These are phyloP conservation scores for Pinna nobilis DNA, from an alignment of 1,140 invertebrate species.

Conservation along the genomic window DNA sequence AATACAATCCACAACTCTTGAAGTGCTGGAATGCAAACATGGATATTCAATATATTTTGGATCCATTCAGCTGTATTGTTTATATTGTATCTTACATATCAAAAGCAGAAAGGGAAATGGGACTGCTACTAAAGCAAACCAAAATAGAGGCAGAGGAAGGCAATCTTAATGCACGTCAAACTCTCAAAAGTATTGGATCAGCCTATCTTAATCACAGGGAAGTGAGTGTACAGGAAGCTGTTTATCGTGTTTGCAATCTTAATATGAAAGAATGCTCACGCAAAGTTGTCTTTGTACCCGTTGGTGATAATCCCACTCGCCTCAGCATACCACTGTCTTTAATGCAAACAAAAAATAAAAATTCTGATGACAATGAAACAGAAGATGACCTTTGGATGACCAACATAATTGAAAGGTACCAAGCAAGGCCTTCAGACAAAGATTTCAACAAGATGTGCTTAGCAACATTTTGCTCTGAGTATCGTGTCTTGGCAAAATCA, in stretches of 20 bases:
- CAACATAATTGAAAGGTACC: slow-evolving; percentile 11
- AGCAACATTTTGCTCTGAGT: slow-evolving; percentile 37
- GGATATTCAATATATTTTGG: slow-evolving; percentile 37
- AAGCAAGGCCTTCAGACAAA: neutral
- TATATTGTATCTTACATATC: slow-evolving; percentile 45
- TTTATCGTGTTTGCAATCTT: slow-evolving; percentile 23
- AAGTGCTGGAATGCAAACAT: slow-evolving; percentile 38
- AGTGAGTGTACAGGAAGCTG: slow-evolving; percentile 34
- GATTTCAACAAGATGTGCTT: slow-evolving; percentile 28
- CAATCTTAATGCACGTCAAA: slow-evolving; percentile 26
- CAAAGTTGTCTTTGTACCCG: slow-evolving; percentile 33
- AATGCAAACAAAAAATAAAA: neutral
- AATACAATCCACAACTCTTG: slow-evolving; percentile 31
- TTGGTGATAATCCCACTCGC: slow-evolving; percentile 31
- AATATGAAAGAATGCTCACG: slow-evolving; percentile 40
- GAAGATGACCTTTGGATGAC: slow-evolving; percentile 19
- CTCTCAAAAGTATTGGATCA: slow-evolving; percentile 26
- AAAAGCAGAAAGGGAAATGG: slow-evolving; percentile 36
- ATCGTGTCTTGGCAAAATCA: slow-evolving; percentile 21
- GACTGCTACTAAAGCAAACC: slow-evolving; percentile 28
- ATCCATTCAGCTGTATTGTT: slow-evolving; percentile 33
- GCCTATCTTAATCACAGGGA: slow-evolving; percentile 38
- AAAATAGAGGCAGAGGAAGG: slow-evolving; percentile 33
- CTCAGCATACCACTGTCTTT: slow-evolving; percentile 9
- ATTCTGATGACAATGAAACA: neutral